phyloP scores from a whole-genome alignment of 2,888 invertebrate species.

The Amphipoea lucens region DNA sequence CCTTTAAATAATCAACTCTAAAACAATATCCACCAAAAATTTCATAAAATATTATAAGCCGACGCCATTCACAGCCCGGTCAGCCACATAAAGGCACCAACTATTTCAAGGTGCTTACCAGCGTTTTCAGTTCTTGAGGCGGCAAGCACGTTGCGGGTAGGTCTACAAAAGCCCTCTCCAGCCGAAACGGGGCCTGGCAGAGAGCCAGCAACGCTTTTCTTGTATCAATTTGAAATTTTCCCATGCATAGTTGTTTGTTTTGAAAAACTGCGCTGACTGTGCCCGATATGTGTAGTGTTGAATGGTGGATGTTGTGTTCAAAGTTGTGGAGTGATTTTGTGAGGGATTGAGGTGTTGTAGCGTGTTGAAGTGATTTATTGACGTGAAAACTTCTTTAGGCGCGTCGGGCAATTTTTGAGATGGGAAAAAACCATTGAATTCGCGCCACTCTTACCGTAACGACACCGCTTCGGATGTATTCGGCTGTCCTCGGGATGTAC shows the following conservation, averaged over 20 bases:
- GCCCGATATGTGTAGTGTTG: constrained; percentile 42
- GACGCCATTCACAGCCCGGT: constrained; percentile 55
- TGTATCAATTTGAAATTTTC: constrained; percentile 78
- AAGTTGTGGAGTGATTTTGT: constrained; percentile 24
- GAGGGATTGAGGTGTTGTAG: constrained; percentile 11
- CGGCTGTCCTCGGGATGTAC: no score
- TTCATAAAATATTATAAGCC: constrained; percentile 32
- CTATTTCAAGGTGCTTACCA: constrained; percentile 71
- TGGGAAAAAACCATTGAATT: no score
- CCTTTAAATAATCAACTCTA: not conserved
- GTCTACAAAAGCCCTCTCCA: constrained; percentile 77
- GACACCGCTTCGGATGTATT: no score
- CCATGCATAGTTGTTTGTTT: constrained; percentile 66
- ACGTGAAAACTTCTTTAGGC: no score
- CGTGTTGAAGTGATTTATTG: not conserved
- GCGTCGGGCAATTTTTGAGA: no score
- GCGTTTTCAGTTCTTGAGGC: constrained; percentile 73
- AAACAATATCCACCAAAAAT: constrained; percentile 16
- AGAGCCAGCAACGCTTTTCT: constrained; percentile 72
- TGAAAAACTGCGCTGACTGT: constrained; percentile 57
- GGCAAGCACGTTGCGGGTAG: constrained; percentile 64
- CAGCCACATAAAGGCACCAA: constrained; percentile 65
- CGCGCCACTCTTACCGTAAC: no score
- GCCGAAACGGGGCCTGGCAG: constrained; percentile 75
- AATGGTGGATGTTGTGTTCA: constrained; percentile 25